Conservation (phyloP, 2,113 vertebrate genomes). For the Triplophysa dalaica region DNA sequence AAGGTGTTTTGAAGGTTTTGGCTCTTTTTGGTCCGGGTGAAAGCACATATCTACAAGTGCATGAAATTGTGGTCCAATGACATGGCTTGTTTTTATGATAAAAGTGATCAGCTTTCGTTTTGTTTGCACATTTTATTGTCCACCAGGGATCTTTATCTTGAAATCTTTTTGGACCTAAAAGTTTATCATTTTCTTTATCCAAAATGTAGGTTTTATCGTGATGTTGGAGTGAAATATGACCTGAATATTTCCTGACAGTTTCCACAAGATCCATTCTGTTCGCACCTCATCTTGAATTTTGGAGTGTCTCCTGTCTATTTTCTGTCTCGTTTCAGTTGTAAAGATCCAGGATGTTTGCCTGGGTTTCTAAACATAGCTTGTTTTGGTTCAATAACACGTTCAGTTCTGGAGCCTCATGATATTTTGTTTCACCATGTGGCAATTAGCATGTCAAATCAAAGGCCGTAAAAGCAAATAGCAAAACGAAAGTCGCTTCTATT, state of each 20-base stretch:
- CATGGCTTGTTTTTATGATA: no score
- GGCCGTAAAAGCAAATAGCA: conserved; percentile 70
- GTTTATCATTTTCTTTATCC: not conserved
- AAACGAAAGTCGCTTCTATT: conserved; percentile 71
- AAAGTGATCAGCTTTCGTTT: no score
- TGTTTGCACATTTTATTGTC: no score
- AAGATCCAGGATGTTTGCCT: conserved; percentile 64
- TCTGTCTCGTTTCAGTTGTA: conserved; percentile 42
- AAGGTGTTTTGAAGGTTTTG: no score
- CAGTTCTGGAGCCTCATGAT: conserved; percentile 71
- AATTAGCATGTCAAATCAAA: conserved; percentile 79
- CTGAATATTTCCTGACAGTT: not conserved
- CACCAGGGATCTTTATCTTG: not conserved
- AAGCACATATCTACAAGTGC: no score
- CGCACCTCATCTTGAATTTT: not conserved
- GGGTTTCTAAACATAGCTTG: conserved; percentile 72
- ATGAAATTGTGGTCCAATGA: no score
- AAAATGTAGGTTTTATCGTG: not conserved
- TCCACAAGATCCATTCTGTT: not conserved
- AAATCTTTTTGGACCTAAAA: not conserved
- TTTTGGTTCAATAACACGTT: conserved; percentile 68
- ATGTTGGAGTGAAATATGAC: conserved; percentile 41
- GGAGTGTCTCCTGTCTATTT: not conserved
- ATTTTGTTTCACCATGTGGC: conserved; percentile 76
- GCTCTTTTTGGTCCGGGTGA: no score